phyloP scores from a whole-genome alignment of 2,888 invertebrate species.

The Osmoderma eremita region DNA sequence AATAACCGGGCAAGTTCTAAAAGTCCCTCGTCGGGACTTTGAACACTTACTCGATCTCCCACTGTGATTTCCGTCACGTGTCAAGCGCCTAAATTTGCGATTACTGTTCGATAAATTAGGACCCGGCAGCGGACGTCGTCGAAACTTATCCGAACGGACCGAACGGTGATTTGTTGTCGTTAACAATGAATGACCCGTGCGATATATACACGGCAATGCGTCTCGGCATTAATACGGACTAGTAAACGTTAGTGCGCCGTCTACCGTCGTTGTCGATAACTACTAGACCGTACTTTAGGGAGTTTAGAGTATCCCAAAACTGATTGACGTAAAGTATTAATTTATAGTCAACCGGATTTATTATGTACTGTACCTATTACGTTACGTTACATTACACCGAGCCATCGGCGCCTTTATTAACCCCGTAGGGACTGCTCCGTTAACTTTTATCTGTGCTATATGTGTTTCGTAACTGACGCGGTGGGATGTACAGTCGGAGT shows the following conservation, averaged over 20 bases:
- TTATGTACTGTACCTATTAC: background rate
- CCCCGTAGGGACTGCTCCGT: too few species aligned
- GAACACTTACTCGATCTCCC: background rate
- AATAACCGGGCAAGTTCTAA: background rate
- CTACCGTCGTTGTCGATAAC: constrained; percentile 21
- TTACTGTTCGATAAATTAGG: constrained; percentile 28
- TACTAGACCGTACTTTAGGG: constrained; percentile 19
- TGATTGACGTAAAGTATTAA: constrained; percentile 37
- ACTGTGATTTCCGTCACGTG: constrained; percentile 15
- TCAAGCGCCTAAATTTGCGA: constrained; percentile 15
- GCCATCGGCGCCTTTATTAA: too few species aligned
- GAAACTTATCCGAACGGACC: constrained; percentile 20
- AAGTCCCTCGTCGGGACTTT: background rate
- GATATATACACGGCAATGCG: constrained; percentile 25
- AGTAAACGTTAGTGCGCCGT: background rate
- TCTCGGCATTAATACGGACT: constrained; percentile 20
- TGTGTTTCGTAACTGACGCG: too few species aligned
- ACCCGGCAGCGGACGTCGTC: constrained; percentile 18
- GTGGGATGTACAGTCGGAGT: too few species aligned
- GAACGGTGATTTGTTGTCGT: constrained; percentile 28
- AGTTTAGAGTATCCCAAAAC: constrained; percentile 1
- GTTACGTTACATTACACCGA: too few species aligned
- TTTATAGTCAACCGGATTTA: constrained; percentile 27
- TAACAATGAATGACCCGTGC: constrained; percentile 26
- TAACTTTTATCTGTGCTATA: too few species aligned